Conservation (phyloP, 2,113 vertebrate species). For the Antigone vipio region DNA sequence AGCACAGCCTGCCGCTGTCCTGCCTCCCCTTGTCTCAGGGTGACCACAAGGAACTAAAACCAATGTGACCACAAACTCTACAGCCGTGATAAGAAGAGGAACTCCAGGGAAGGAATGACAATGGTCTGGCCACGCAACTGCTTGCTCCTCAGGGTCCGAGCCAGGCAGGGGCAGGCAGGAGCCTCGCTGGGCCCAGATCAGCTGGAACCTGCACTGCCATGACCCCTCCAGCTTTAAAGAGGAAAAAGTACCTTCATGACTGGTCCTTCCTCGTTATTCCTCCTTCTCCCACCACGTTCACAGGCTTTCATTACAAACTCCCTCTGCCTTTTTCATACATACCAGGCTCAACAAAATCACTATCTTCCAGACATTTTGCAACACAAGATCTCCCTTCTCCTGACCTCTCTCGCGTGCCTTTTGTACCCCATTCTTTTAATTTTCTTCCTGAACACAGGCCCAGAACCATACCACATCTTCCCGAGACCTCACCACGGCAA, state of each 20-base stretch:
- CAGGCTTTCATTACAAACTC: background rate
- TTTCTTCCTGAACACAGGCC: background rate
- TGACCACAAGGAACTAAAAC: background rate
- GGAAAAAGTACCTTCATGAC: accelerated
- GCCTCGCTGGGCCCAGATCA: background rate
- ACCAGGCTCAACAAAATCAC: background rate
- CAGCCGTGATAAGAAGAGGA: background rate
- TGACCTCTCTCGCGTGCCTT: background rate
- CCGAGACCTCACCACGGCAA: background rate
- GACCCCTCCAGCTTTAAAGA: background rate
- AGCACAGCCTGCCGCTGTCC: accelerated
- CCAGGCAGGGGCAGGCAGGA: background rate
- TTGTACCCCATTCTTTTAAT: background rate
- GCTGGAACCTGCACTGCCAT: background rate
- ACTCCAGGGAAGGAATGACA: background rate
- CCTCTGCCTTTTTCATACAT: background rate
- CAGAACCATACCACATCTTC: background rate
- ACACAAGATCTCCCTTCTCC: background rate
- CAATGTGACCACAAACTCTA: accelerated
- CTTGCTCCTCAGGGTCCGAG: background rate
- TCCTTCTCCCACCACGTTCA: background rate
- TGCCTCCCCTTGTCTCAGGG: background rate
- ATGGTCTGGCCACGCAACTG: accelerated
- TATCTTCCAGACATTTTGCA: background rate
- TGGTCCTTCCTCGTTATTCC: background rate